Evolutionary conservation across 2,888 invertebrate genomes (phyloP), one percentile per base, ranked within the genome.

Genomic region (Incurvaria masculella): DNA sequence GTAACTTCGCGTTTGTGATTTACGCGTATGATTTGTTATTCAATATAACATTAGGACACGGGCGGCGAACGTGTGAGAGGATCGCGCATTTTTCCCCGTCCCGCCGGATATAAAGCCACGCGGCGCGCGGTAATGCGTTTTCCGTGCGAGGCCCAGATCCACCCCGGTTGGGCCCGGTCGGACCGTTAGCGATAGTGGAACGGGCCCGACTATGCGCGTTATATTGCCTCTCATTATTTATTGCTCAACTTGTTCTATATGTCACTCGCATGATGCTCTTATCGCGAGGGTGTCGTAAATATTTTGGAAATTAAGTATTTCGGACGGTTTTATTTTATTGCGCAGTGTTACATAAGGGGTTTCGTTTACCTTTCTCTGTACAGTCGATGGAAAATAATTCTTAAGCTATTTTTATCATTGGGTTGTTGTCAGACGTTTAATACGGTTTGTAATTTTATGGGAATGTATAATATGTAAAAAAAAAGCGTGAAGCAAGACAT

Each of bases 201-300:
- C 33, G 8, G 33, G 11, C 33, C 33, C 33, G 33, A 33, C 33
- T 33, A 33, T 33, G 14, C 14, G 33, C 33, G 8, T 33, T 59
- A 61, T 63, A 65, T 65, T 66, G 62, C 63, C 61, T 62, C 61
- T 61, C 63, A 62, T 68, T 69, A 71, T 71, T 68, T 69, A 71
- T 66, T 59, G 62, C 63, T 59, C 57, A 33, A 33, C 33, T 33
- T 33, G 33, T 11, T 33, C 14, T 33, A 33, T 33, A 33, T 33
- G 33, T n/a, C 11, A 14, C 14, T 33, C 33, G 8, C 14, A 14
- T 33, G 23, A 23, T 10, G 10, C 23, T n/a, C 14, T 33, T 33
- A 33, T 33, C 33, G n/a, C n/a, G n/a, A n/a, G n/a, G n/a, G n/a
- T n/a, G n/a, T n/a, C n/a, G n/a, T n/a, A n/a, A n/a, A n/a, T n/a